These are phyloP conservation scores for Drosophila pandora DNA, from an alignment of 1,140 invertebrate species.

Conservation along the genomic window DNA sequence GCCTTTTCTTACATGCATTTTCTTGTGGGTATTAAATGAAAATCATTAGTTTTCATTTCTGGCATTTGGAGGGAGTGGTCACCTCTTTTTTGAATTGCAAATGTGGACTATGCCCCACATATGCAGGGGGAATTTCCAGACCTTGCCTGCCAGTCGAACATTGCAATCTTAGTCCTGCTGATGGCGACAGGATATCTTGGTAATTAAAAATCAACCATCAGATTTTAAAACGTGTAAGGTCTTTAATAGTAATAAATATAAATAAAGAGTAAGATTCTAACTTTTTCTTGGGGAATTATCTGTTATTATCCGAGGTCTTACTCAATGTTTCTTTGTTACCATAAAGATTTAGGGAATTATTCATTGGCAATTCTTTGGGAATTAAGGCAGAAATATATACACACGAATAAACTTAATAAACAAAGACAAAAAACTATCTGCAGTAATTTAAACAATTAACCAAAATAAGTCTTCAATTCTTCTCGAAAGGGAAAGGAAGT, in stretches of 20 bases:
- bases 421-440: not conserved
- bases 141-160: no score
- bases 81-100: not conserved
- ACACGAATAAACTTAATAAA: no score
- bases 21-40: not conserved
- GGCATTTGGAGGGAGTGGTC: not conserved
- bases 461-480: not conserved
- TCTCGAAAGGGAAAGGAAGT: not conserved
- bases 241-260: no score
- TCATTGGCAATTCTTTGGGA: no score
- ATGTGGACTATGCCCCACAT: not conserved
- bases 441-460: not conserved
- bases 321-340: not conserved
- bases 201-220: not conserved
- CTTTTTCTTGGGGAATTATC: no score
- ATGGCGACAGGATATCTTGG: not conserved
- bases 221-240: no score
- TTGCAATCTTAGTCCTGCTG: not conserved
- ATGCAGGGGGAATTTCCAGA: not conserved
- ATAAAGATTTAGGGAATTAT: no score
- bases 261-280: no score
- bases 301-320: no score
- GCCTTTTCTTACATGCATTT: not conserved
- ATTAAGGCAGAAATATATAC: no score
- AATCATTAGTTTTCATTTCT: slow-evolving; percentile 1